phyloP scores from a whole-genome alignment of 2,113 vertebrate genomes.

The Pionites leucogaster region DNA sequence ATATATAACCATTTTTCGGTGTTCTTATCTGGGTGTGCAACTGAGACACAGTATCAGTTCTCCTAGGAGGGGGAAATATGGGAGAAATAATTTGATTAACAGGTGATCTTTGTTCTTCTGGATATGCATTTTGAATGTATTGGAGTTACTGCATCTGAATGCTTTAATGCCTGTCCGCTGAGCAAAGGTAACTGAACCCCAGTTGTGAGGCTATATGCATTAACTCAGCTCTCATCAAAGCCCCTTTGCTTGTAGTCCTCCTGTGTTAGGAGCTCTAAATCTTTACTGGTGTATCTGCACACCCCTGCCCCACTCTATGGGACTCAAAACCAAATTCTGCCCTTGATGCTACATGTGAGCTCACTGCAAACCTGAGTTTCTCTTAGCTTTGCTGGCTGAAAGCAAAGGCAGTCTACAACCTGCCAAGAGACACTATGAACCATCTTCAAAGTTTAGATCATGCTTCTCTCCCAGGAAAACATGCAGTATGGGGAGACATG shows the following conservation, averaged over 20 bases:
- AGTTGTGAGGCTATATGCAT: not conserved
- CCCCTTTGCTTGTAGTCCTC: not conserved
- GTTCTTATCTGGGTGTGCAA: not conserved
- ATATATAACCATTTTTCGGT: not conserved
- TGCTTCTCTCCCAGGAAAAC: not conserved
- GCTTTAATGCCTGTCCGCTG: not conserved
- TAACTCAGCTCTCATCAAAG: not conserved
- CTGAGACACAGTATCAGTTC: not conserved
- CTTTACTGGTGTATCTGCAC: not conserved
- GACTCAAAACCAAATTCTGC: not conserved
- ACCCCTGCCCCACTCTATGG: not conserved
- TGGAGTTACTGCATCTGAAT: not conserved
- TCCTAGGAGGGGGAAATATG: not conserved
- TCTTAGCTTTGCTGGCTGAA: not conserved
- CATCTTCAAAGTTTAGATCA: not conserved
- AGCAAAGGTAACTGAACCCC: not conserved
- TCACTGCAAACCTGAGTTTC: not conserved
- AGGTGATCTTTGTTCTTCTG: not conserved
- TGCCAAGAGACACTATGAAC: not conserved
- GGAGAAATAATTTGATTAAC: not conserved
- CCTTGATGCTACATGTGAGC: not conserved
- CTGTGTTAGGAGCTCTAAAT: not conserved
- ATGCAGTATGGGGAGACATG: constrained; percentile 1
- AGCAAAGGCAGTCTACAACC: not conserved
- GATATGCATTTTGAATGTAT: not conserved